Evolutionary conservation across 1,140 invertebrate genomes (phyloP), one percentile per base, ranked within the genome.

Genomic region (Bombus impatiens): DNA sequence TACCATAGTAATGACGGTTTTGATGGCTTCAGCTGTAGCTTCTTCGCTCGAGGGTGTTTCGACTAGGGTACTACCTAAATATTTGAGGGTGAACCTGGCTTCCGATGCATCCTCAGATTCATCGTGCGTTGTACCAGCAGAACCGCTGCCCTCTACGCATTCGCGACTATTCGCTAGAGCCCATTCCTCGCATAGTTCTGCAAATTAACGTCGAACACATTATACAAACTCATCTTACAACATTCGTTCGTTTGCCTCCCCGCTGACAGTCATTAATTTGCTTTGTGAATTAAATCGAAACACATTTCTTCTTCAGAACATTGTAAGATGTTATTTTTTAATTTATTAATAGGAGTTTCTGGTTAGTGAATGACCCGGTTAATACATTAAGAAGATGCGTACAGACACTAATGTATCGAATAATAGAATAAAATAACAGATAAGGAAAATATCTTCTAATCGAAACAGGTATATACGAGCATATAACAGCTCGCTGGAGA

Each of bases 131-230:
- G 78, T 89, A 1, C 96, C 87, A 67, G 67, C 85, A 47, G 57
- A 89, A 95, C 37, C 96, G 6, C 95, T 96, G 78, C 96, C 96
- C 82, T 97, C 97, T 42, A 96, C 96, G 88, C 96, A 96, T 81
- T 96, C 95, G 37, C 96, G 95, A 86, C 94, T 95, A 82, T 94
- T 96, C n/a, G 96, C 96, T 70, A 97, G 94, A 35, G 96, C 96
- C 96, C 97, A 97, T 94, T 98, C 97, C 94, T 98, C 97, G 86
- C 96, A 96, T 57, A 98, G 93, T 94, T 98, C 98, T 98, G 95
- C 5, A 96, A 92, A 53, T 90, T 83, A 81, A 84, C 57, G 25
- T 65, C 84, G 18, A 70, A 10, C 25, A 78, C 83, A 80, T 57
- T 70, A 82, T 37, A 68, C 35, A 86, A 76, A 86, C 83, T 47